Percentiles rank a stretch among this genome's conserved stretches.
phyloP scores from a whole-genome alignment of 2,797 vertebrate species.

The Lepilemur ruficaudatus region DNA sequence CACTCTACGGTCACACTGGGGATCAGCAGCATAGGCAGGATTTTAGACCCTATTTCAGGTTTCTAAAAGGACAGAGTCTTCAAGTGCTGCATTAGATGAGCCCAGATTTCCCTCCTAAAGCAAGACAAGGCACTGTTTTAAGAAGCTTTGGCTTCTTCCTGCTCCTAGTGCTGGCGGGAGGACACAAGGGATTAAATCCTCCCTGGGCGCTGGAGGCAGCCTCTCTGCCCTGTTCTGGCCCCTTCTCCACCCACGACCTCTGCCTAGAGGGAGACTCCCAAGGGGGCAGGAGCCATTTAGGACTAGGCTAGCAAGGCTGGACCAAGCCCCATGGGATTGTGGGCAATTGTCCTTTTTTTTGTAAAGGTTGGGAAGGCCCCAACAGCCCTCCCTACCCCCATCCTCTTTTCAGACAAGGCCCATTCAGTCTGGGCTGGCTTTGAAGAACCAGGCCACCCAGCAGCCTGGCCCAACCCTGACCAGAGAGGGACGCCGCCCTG shows the following conservation, averaged over 20 bases:
- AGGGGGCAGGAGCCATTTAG: neutral
- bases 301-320: neutral
- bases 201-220: neutral
- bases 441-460: slow-evolving; percentile 58
- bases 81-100: neutral
- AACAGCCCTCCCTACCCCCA: neutral
- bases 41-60: neutral
- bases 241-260: neutral
- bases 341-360: neutral
- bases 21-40: neutral
- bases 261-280: neutral
- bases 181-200: neutral
- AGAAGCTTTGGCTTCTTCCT: neutral
- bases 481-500: slow-evolving; percentile 34
- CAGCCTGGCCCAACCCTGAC: slow-evolving; percentile 41
- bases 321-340: neutral
- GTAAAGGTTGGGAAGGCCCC: neutral
- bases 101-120: too few species aligned
- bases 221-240: neutral
- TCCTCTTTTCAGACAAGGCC: slow-evolving; percentile 46
- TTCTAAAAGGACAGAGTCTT: neutral
- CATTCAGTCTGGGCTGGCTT: slow-evolving; percentile 46
- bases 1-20: neutral
- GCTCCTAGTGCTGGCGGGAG: neutral
- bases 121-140: neutral